Percentiles rank a stretch among this genome's conserved stretches.
These are phyloP conservation scores for Ptycholaimellus sp. DNA, from an alignment of 2,888 invertebrate genomes.

Conservation along the genomic window DNA sequence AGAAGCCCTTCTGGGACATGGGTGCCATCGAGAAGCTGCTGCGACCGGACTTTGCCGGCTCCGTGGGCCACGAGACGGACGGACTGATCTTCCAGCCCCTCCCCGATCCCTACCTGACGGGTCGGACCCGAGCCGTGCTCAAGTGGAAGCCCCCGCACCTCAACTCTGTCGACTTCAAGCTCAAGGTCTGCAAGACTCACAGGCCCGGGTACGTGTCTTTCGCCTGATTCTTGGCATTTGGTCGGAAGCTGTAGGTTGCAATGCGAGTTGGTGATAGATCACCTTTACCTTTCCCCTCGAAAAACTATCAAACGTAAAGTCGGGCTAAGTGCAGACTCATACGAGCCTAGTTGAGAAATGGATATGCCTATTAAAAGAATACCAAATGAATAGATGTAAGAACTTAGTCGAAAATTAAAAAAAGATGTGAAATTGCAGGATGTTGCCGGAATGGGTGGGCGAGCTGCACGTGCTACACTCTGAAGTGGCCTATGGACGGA, in stretches of 20 bases:
- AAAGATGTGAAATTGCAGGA: constrained; percentile 18
- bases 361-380: not conserved
- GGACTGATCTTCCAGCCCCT: constrained; percentile 91
- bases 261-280: not conserved
- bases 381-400: not conserved
- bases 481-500: constrained; percentile 42
- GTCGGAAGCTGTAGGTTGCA: too few relatives aligned
- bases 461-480: constrained; percentile 22
- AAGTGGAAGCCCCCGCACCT: constrained; percentile 89
- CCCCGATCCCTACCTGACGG: constrained; percentile 53
- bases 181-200: constrained; percentile 44
- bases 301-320: constrained; percentile 4
- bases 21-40: constrained; percentile 18
- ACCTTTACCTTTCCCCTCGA: not conserved
- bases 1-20: constrained; percentile 73
- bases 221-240: too few relatives aligned
- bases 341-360: too few relatives aligned
- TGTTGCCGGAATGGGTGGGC: constrained; percentile 26
- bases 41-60: constrained; percentile 52
- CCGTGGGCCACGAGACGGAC: constrained; percentile 75
- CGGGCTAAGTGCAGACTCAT: too few relatives aligned
- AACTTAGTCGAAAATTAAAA: constrained; percentile 5
- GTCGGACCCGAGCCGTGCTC: constrained; percentile 54
- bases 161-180: constrained; percentile 82
- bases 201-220: constrained; percentile 24